These are phyloP conservation scores for Dromiciops gliroides DNA, from an alignment of 2,113 vertebrate species.

Conservation along the genomic window DNA sequence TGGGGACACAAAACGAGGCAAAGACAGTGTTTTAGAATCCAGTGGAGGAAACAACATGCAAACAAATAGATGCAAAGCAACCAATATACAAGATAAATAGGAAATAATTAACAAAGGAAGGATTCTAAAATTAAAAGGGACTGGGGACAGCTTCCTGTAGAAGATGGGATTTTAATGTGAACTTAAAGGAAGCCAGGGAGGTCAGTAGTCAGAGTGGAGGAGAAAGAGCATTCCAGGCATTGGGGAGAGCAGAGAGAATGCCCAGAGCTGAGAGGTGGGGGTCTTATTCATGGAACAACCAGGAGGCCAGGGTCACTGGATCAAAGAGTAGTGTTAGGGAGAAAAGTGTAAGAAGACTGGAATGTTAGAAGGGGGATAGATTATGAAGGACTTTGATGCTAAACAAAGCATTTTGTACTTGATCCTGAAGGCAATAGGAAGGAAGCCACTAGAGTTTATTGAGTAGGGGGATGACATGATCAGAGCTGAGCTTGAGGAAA, in stretches of 20 bases:
- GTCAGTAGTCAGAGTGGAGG: neutral
- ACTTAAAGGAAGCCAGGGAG: neutral
- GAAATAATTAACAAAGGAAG: neutral
- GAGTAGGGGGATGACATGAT: neutral
- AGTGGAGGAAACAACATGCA: neutral
- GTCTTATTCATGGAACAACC: neutral
- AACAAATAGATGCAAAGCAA: neutral
- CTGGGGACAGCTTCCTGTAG: neutral
- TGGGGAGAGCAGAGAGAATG: neutral
- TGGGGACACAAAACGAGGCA: neutral
- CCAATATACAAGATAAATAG: neutral
- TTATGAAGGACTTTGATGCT: neutral
- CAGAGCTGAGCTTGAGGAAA: neutral
- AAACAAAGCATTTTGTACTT: neutral
- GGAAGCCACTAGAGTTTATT: neutral
- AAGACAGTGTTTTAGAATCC: neutral
- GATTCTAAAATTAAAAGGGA: neutral
- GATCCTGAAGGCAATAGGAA: neutral
- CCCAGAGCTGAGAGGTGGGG: neutral
- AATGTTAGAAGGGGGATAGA: neutral
- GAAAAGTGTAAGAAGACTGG: neutral
- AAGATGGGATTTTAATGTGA: neutral
- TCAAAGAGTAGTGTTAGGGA: neutral
- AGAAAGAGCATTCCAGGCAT: neutral
- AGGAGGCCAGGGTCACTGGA: no score